phyloP scores from a whole-genome alignment of 2,797 vertebrate species.

The Spheniscus humboldti region DNA sequence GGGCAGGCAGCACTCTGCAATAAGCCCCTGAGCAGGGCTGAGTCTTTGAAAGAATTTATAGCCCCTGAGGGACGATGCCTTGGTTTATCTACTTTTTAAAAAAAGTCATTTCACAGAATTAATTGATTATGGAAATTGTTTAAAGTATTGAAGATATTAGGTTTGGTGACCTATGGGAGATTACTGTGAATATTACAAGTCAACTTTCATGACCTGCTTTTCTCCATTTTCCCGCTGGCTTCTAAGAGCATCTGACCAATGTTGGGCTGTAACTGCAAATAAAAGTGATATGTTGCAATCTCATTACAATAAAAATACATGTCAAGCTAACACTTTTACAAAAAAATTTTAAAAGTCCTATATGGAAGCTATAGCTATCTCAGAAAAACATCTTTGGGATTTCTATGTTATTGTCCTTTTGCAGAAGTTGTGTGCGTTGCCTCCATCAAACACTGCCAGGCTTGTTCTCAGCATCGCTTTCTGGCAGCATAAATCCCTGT shows the following conservation, averaged over 20 bases:
- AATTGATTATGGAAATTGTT: slow-evolving; percentile 63
- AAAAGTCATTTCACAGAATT: slow-evolving; percentile 63
- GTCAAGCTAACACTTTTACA: background rate
- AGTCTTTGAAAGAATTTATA: slow-evolving; percentile 28
- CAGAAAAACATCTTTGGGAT: background rate
- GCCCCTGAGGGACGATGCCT: background rate
- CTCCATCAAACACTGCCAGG: background rate
- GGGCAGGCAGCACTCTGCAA: slow-evolving; percentile 31
- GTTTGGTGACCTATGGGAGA: background rate
- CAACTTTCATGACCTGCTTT: background rate
- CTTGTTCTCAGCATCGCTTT: background rate
- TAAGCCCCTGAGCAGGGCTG: slow-evolving; percentile 1
- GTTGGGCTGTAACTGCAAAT: background rate
- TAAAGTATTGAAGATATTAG: background rate
- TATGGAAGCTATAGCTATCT: background rate
- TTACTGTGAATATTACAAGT: background rate
- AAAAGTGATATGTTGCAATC: background rate
- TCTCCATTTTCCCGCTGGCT: background rate
- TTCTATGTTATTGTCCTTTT: background rate
- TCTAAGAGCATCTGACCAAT: background rate
- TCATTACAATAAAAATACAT: background rate
- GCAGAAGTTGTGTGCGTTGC: background rate
- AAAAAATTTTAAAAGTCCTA: background rate
- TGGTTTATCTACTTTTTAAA: slow-evolving; percentile 16
- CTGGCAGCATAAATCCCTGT: background rate